Percentiles rank a stretch among this genome's conserved stretches.
phyloP scores from a whole-genome alignment of 2,888 invertebrate genomes.

The Drosophila borealis region DNA sequence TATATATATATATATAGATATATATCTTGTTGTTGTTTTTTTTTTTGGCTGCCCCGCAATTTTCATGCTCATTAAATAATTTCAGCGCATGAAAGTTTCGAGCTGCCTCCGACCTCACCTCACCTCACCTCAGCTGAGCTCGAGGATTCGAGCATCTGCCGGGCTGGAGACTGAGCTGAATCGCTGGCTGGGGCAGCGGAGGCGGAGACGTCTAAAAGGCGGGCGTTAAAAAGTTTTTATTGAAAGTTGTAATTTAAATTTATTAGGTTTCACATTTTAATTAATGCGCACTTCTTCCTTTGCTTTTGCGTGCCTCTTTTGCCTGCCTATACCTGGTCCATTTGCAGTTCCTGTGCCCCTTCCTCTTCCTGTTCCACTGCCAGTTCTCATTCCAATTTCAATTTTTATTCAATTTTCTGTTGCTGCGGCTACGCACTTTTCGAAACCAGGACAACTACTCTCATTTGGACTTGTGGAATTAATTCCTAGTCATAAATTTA shows the following conservation, averaged over 20 bases:
- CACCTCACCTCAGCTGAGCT: not conserved
- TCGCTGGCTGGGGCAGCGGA: not conserved
- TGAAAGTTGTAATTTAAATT: constrained; percentile 79
- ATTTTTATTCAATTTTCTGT: not conserved
- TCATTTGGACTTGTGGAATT: not conserved
- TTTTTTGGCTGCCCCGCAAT: constrained; percentile 61
- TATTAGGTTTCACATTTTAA: constrained; percentile 80
- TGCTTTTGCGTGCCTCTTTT: not conserved
- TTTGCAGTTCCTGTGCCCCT: not conserved
- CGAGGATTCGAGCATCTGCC: constrained; percentile 16
- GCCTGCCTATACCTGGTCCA: not conserved
- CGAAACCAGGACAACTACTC: not conserved
- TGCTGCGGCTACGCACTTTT: constrained; percentile 7
- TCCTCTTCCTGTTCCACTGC: not conserved
- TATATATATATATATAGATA: too few species aligned
- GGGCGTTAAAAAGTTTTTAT: constrained; percentile 72
- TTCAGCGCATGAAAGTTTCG: constrained; percentile 67
- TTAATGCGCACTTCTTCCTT: constrained; percentile 69
- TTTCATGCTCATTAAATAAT: constrained; percentile 79
- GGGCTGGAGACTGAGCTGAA: not conserved
- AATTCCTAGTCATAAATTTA: not conserved
- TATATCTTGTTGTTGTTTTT: constrained; percentile 22
- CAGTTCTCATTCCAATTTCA: not conserved
- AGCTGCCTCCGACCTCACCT: not conserved
- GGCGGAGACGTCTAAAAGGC: constrained; percentile 32